Evolutionary conservation across 2,888 invertebrate species (phyloP).

Genomic region (Tryphoninae sp.): DNA sequence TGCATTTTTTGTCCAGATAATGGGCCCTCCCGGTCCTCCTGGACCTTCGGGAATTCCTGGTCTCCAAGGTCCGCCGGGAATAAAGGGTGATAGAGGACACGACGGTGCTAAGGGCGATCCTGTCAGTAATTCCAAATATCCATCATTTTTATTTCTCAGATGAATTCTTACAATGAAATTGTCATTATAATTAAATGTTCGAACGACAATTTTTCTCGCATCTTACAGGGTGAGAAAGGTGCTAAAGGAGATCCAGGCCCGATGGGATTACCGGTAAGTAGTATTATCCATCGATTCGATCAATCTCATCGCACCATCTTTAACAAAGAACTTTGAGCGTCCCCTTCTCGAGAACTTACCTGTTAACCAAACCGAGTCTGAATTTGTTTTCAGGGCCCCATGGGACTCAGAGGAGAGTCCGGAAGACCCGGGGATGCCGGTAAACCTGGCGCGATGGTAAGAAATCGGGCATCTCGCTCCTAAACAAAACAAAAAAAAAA

Average conservation of each 20-base stretch:
- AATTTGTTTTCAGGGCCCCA: slow-evolving; percentile 86
- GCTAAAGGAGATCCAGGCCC: slow-evolving; percentile 94
- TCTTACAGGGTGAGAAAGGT: slow-evolving; percentile 90
- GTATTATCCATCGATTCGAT: slow-evolving; percentile 45
- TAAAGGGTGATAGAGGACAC: slow-evolving; percentile 92
- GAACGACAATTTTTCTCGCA: slow-evolving; percentile 71
- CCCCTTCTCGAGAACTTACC: not conserved
- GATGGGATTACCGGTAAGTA: slow-evolving; percentile 97
- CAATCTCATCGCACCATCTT: not conserved
- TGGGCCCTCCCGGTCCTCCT: slow-evolving; percentile 88
- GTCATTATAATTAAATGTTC: not conserved
- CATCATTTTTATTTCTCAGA: not conserved
- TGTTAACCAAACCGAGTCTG: slow-evolving; percentile 22
- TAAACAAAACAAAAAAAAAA: slow-evolving; percentile 67
- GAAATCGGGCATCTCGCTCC: slow-evolving; percentile 81
- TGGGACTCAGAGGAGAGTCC: slow-evolving; percentile 89
- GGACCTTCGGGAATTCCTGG: slow-evolving; percentile 88
- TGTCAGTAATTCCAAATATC: slow-evolving; percentile 83
- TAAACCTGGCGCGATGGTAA: slow-evolving; percentile 90
- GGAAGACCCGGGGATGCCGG: slow-evolving; percentile 89
- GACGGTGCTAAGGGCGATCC: slow-evolving; percentile 92
- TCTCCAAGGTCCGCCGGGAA: slow-evolving; percentile 92
- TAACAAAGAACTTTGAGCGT: not conserved
- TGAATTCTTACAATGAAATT: not conserved
- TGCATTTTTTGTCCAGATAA: slow-evolving; percentile 78